Base-by-base conservation (phyloP, 1,140 invertebrate genomes). In the Bombus vancouverensis region DNA sequence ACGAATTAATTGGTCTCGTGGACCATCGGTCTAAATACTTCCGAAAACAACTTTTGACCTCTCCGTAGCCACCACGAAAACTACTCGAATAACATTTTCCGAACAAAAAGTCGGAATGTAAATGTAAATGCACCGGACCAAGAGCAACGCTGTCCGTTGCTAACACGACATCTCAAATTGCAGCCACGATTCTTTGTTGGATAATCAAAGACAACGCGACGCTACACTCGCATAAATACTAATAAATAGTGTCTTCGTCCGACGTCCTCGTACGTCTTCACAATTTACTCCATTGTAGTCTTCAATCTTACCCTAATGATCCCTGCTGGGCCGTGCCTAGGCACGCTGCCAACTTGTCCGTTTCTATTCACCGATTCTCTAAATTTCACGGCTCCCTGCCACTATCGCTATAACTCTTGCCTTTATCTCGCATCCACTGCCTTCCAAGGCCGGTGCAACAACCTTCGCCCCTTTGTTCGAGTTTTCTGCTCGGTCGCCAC, bases 1-100 rank as follows among this genome's bases (percentile, higher is more conserved):
- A 47, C 83, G 68, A 86, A 90, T 90, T 90, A 91, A 91, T 85
- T 80, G 83, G 34, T 34, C 59, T 65, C 84, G 10, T 37, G n/a
- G 9, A 9, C n/a, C 9, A 25, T 28, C 22, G 9, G 62, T 57
- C 73, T n/a, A 75, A 72, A 85, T 85, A 81, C 76, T 86, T 75
- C 37, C 47, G 8, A 15, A 90, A 74, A 37, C 65, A 83, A 82
- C 34, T 77, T 81, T 15, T 9, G 1, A 18, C 3, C 8, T 3
- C 6, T n/a, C 6, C 13, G 22, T 3, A 12, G 42, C n/a, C 57
- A 65, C 66, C 44, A 71, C 37, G 73, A 75, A 62, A 73, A 73
- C 25, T 42, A 85, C 47, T 62, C 62, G 79, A 25, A 53, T 34
- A 25, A 47, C 34, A 74, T 53, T 18, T 39, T 12, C 18, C 15